Conservation (phyloP, 2,113 vertebrate genomes). For the Archilochus colubris region DNA sequence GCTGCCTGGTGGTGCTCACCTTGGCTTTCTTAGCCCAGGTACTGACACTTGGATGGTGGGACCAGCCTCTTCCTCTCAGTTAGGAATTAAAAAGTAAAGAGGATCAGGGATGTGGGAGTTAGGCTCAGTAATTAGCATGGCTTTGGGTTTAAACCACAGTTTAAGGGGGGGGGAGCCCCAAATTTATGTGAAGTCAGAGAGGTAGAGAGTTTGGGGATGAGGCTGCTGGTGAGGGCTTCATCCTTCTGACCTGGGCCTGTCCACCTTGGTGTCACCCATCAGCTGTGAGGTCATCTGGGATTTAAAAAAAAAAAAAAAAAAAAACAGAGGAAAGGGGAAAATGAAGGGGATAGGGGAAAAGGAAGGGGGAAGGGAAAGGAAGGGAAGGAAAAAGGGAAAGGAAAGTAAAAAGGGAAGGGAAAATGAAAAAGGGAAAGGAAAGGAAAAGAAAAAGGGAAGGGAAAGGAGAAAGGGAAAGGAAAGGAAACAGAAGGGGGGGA, state of each 20-base stretch:
- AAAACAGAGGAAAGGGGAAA: no score
- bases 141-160: neutral
- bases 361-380: no score
- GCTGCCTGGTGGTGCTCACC: neutral
- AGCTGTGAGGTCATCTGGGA: neutral
- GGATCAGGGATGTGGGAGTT: neutral
- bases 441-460: no score
- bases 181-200: neutral
- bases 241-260: neutral
- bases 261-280: accelerated
- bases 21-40: neutral
- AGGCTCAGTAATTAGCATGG: neutral
- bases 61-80: neutral
- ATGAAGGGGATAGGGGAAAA: no score
- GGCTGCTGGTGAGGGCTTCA: neutral
- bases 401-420: no score
- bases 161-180: neutral
- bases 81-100: neutral
- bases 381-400: no score
- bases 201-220: neutral
- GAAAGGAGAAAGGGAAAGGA: no score
- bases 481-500: no score
- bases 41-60: neutral
- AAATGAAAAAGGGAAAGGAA: no score
- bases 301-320: neutral